Base-by-base conservation (phyloP, 2,888 invertebrate genomes). In the Cartodere bifasciata region DNA sequence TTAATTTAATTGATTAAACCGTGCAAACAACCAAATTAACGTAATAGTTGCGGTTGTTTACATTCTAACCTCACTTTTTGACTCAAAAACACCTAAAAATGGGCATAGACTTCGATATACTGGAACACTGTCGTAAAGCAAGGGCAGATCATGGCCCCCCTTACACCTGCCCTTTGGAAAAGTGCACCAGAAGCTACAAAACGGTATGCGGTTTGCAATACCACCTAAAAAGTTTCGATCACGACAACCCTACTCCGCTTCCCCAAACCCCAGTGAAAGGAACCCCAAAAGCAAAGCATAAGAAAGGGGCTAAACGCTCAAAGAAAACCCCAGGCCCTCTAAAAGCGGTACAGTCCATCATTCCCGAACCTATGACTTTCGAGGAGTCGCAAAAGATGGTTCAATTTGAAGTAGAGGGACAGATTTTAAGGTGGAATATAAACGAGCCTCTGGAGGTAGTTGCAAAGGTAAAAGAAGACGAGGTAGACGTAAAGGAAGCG, bases 371-470 rank as follows among this genome's bases (percentile, higher is more conserved):
- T 9, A 62, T 88, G 28, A 80, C 82, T 9, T 86, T 82, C 52
- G 82, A 84, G 16, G 86, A 87, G 52, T 77, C 83, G 2, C 85
- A 86, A 53, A 79, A 81, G 62, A 73, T 82, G 41, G 84, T 90
- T 0, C 85, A 86, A 54, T 81, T 88, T 50, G 85, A 88, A 51
- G 68, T 86, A n/a, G 80, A 85, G 55, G 84, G 84, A 6, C 46
- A 55, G 34, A 53, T 58, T 6, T 47, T 61, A 16, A 58, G 65
- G 34, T 57, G 69, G 40, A 64, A 64, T 32, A 67, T 70, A 32
- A 62, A 58, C 35, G 80, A 83, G 37, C 68, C 73, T n/a, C n/a
- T n/a, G n/a, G n/a, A n/a, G n/a, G n/a, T n/a, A n/a, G n/a, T n/a
- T n/a, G n/a, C n/a, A n/a, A n/a, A n/a, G n/a, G 35, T 48, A 9